Evolutionary conservation across 2,113 vertebrate species (phyloP).

Genomic region (Nannospalax galili): DNA sequence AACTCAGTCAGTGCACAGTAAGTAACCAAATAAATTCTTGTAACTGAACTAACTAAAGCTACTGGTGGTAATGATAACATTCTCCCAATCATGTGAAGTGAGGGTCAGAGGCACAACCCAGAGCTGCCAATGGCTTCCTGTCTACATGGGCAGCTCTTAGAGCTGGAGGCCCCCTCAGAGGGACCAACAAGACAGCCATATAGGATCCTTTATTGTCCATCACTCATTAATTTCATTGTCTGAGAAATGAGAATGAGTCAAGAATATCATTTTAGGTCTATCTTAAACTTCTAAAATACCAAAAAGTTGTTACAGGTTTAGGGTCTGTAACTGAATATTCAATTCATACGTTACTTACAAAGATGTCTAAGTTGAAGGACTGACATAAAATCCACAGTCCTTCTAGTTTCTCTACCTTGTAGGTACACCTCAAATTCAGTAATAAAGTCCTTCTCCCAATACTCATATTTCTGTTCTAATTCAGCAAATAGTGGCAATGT

Average conservation of each 20-base stretch:
- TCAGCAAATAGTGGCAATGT: not conserved
- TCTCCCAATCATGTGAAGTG: not conserved
- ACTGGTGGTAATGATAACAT: not conserved
- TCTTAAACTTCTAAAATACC: not conserved
- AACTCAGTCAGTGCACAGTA: not conserved
- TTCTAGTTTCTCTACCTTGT: not conserved
- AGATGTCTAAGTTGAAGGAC: not conserved
- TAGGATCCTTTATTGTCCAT: not conserved
- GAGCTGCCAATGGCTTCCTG: not conserved
- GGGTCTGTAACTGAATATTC: not conserved
- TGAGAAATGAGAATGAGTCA: not conserved
- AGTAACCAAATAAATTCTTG: not conserved
- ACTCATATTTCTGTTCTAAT: not conserved
- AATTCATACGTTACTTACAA: not conserved
- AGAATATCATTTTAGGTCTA: not conserved
- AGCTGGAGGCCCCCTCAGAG: not conserved
- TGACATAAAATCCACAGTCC: not conserved
- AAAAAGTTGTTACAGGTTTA: not conserved
- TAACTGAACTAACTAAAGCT: not conserved
- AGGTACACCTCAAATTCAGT: not conserved
- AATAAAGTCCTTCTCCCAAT: not conserved
- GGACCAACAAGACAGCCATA: not conserved
- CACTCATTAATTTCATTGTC: not conserved
- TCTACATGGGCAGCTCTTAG: not conserved
- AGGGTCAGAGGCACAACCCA: not conserved